Conservation (phyloP, 1,140 invertebrate species). For the Cydia fagiglandana region DNA sequence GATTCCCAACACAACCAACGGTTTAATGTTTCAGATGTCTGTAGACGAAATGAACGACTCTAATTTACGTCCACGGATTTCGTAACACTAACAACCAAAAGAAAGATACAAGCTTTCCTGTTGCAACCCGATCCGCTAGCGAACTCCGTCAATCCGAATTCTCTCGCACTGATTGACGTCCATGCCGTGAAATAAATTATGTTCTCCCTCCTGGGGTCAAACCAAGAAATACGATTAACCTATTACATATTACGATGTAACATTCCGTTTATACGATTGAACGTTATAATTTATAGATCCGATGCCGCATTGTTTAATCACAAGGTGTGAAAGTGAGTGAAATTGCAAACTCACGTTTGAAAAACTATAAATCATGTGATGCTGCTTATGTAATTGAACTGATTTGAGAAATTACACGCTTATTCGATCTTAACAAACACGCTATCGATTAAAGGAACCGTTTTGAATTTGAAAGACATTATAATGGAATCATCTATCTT, state of each 20-base stretch:
- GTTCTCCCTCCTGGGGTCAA: slow-evolving; percentile 45
- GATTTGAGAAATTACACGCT: slow-evolving; percentile 20
- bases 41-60: neutral
- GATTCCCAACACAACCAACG: neutral
- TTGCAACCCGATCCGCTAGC: slow-evolving; percentile 13
- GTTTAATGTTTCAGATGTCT: neutral
- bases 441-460: neutral
- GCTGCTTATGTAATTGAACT: slow-evolving; percentile 33
- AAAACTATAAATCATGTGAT: slow-evolving; percentile 27
- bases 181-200: slow-evolving; percentile 52
- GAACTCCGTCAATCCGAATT: slow-evolving; percentile 9
- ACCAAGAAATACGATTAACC: slow-evolving; percentile 57
- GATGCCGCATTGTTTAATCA: slow-evolving; percentile 23
- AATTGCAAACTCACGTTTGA: slow-evolving; percentile 34
- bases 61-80: slow-evolving; percentile 10
- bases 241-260: slow-evolving; percentile 41
- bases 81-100: slow-evolving; percentile 14
- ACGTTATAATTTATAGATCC: slow-evolving; percentile 45
- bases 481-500: slow-evolving; percentile 7
- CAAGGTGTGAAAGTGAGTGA: slow-evolving; percentile 34
- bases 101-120: slow-evolving; percentile 18
- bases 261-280: slow-evolving; percentile 38
- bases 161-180: slow-evolving; percentile 52
- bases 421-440: slow-evolving; percentile 2
- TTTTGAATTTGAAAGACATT: slow-evolving; percentile 17